phyloP scores from a whole-genome alignment of 1,140 invertebrate genomes.

The Drosophila pectinifera region DNA sequence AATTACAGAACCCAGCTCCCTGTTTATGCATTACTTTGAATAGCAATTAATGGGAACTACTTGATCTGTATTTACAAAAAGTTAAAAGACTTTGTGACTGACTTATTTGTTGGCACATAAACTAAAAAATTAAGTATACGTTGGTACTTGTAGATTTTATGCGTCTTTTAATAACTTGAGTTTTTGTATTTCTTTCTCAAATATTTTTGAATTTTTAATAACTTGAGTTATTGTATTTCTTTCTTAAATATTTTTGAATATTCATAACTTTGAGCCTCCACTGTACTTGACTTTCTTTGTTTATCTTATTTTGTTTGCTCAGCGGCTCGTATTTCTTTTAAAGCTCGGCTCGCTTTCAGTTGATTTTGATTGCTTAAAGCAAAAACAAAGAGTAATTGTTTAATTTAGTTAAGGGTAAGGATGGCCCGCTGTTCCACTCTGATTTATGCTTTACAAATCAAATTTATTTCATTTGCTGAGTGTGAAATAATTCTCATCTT shows the following conservation, averaged over 20 bases:
- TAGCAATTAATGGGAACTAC: neutral
- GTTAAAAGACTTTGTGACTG: slow-evolving; percentile 4
- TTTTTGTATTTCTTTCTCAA: neutral
- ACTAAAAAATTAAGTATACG: neutral
- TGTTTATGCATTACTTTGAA: slow-evolving; percentile 1
- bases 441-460: slow-evolving; percentile 58
- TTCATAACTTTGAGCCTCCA: slow-evolving; percentile 10
- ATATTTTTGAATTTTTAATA: neutral
- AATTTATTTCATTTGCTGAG: slow-evolving; percentile 36
- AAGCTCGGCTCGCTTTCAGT: slow-evolving; percentile 65
- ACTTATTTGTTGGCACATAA: neutral
- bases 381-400: slow-evolving; percentile 55
- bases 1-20: neutral
- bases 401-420: slow-evolving; percentile 26
- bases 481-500: slow-evolving; percentile 22
- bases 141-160: too few relatives aligned
- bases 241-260: neutral
- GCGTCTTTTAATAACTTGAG: too few relatives aligned
- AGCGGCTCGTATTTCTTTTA: slow-evolving; percentile 60
- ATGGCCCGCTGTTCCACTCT: slow-evolving; percentile 26
- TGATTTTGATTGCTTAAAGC: slow-evolving; percentile 54
- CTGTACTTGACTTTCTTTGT: slow-evolving; percentile 71
- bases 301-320: slow-evolving; percentile 52
- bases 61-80: neutral
- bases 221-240: neutral